Evolutionary conservation across 1,140 invertebrate genomes (phyloP).

Genomic region (Palaemon carinicauda): DNA sequence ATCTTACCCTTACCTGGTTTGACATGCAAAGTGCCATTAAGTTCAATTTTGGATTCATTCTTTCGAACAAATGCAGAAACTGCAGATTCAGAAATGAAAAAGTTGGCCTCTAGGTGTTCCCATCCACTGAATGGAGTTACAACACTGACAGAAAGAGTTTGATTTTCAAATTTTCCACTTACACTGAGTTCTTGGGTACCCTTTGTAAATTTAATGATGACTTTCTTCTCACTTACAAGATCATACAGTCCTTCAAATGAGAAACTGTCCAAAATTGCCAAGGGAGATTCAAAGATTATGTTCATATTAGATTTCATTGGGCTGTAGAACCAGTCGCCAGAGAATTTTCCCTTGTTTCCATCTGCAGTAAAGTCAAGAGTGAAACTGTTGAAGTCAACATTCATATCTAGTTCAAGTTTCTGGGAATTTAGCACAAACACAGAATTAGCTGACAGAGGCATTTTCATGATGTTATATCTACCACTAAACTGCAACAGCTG

Average conservation of each 20-base stretch:
- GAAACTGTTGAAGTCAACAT: not conserved
- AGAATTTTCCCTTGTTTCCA: not conserved
- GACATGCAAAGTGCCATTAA: constrained; percentile 15
- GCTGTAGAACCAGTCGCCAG: constrained; percentile 3
- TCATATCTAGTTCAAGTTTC: not conserved
- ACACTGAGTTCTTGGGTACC: constrained; percentile 9
- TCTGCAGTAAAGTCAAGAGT: not conserved
- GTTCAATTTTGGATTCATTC: constrained; percentile 30
- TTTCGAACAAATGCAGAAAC: not conserved
- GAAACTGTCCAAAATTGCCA: not conserved
- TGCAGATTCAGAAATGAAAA: constrained; percentile 22
- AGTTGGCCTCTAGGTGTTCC: constrained; percentile 25
- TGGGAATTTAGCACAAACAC: not conserved
- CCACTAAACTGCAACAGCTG: not conserved
- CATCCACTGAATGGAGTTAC: constrained; percentile 27
- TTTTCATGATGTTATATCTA: not conserved
- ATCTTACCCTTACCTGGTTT: constrained; percentile 13
- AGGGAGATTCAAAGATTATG: constrained; percentile 26
- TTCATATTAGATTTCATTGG: not conserved
- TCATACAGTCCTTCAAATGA: not conserved
- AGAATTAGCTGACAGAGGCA: constrained; percentile 14
- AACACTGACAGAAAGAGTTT: constrained; percentile 10
- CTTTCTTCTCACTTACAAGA: constrained; percentile 7
- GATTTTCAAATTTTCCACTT: not conserved
- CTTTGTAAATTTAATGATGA: not conserved